Conservation (phyloP, 1,140 invertebrate genomes). For the Psix sp. region DNA sequence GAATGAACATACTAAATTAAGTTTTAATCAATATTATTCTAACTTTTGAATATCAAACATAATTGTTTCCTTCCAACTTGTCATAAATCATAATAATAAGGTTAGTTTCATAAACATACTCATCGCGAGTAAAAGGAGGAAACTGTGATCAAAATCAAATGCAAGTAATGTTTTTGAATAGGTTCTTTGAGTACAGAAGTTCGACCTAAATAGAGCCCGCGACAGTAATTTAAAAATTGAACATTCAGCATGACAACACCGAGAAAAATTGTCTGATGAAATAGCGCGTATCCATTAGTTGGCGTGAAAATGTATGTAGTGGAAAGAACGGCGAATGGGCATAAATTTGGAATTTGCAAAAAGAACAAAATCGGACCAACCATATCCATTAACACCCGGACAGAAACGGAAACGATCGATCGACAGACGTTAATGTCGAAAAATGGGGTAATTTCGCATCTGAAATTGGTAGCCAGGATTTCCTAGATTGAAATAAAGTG, state of each 20-base stretch:
- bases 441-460: slow-evolving; percentile 74
- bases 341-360: slow-evolving; percentile 43
- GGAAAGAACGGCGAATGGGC: slow-evolving; percentile 34
- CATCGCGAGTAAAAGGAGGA: too few species aligned
- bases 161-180: too few species aligned
- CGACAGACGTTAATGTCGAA: slow-evolving; percentile 70
- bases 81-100: too few species aligned
- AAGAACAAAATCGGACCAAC: slow-evolving; percentile 37
- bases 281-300: slow-evolving; percentile 42
- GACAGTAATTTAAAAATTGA: slow-evolving; percentile 42
- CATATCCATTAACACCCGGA: slow-evolving; percentile 62
- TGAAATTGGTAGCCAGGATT: slow-evolving; percentile 72
- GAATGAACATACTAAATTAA: not conserved
- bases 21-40: too few species aligned
- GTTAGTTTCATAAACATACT: too few species aligned
- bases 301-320: slow-evolving; percentile 38
- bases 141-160: too few species aligned
- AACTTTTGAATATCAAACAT: too few species aligned
- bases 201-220: slow-evolving; percentile 12
- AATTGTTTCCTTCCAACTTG: too few species aligned
- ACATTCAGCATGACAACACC: slow-evolving; percentile 28
- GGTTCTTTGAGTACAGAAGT: slow-evolving; percentile 7
- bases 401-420: slow-evolving; percentile 59
- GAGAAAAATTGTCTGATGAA: slow-evolving; percentile 36
- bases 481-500: slow-evolving; percentile 78